These are phyloP conservation scores for Chloroceryle inda DNA, from an alignment of 2,797 vertebrate genomes.

Conservation along the genomic window DNA sequence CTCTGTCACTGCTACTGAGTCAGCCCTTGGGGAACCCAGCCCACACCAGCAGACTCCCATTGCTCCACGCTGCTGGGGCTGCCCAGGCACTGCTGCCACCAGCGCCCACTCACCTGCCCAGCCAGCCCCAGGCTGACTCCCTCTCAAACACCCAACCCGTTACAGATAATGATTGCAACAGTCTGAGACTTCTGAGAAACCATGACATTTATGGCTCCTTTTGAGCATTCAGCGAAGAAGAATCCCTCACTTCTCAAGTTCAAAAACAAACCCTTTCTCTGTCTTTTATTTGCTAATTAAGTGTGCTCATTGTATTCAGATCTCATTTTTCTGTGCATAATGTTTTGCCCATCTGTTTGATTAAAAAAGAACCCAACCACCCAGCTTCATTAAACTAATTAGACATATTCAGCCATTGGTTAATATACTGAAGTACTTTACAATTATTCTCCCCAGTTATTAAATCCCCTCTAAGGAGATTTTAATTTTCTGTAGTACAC, in stretches of 20 bases:
- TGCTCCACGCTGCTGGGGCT: not conserved
- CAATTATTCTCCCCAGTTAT: slow-evolving; percentile 53
- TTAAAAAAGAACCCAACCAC: slow-evolving; percentile 55
- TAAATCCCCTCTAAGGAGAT: slow-evolving; percentile 28
- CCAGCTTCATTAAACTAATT: slow-evolving; percentile 55
- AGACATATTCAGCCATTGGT: slow-evolving; percentile 39
- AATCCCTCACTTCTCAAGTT: not conserved
- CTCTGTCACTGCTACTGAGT: not conserved
- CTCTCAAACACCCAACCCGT: not conserved
- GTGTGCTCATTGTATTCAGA: slow-evolving; percentile 31
- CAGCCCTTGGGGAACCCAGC: not conserved
- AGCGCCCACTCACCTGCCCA: not conserved
- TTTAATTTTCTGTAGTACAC: not conserved
- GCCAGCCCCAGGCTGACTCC: not conserved
- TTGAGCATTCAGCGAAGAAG: not conserved
- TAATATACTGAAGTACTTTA: slow-evolving; percentile 62
- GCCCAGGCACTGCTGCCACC: not conserved
- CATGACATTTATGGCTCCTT: not conserved
- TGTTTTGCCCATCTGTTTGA: slow-evolving; percentile 68
- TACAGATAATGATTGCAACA: not conserved
- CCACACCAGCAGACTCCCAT: not conserved
- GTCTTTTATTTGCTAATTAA: slow-evolving; percentile 53
- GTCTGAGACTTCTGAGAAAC: not conserved
- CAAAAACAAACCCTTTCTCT: slow-evolving; percentile 44
- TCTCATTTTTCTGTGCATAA: slow-evolving; percentile 46